Base-by-base conservation (phyloP, 2,888 invertebrate genomes). In the Cryptocephalus primarius region DNA sequence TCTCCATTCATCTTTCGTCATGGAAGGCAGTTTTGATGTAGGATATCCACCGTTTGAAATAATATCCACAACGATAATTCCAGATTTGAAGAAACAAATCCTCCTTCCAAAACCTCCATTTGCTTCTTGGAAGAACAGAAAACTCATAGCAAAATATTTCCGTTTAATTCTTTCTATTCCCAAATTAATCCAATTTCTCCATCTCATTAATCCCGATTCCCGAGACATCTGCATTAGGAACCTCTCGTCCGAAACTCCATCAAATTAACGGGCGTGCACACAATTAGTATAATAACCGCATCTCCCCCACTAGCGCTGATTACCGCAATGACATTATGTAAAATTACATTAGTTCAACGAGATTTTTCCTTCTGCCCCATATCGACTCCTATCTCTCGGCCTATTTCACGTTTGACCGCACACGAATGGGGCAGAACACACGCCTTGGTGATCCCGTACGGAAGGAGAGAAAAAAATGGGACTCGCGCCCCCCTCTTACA, bases 401-500 rank as follows among this genome's bases (percentile, higher is more conserved):
- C 76, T 72, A 78, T 78, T 78, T 78, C 77, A 77, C 78, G 76
- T 76, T 71, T 77, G 77, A 78, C 75, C 76, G 77, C 70, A 73
- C 75, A 72, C 74, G 76, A 78, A 78, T 78, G 75, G 72, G 69
- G 72, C 22, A 2, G 22, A 22, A 22, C 72, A 73, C 75, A 78
- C 77, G 78, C 77, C 77, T 75, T 75, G 75, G 73, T 78, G 78
- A 74, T 74, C 74, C 72, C 74, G 77, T 78, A 78, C 72, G 75
- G 64, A 6, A 6, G 6, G 22, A 22, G 22, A 22, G 22, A 6
- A 2, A 44, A 44, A 43, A 39, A 36, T 31, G 13, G 47, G 13
- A 33, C 8, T 36, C 36, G 36, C 36, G 36, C 36, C 36, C 36
- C 36, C 36, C 12, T 36, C 6, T 36, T 36, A 36, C 12, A 36